These are phyloP conservation scores for Aphodius granarius DNA, from an alignment of 2,888 invertebrate species.

Conservation along the genomic window DNA sequence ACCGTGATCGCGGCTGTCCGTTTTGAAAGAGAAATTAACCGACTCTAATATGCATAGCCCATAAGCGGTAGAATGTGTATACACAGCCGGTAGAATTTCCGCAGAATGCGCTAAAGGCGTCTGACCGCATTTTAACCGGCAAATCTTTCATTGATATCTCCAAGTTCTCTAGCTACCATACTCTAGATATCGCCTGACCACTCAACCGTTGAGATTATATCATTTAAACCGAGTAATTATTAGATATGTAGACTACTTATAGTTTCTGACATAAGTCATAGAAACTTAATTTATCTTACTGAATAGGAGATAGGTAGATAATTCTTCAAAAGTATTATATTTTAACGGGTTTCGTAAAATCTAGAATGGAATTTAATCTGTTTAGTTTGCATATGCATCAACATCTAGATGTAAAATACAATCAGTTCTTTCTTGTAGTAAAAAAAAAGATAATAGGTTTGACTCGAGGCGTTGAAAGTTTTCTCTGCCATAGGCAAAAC, in stretches of 20 bases:
- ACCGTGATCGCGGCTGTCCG: neutral
- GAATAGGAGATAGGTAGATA: neutral
- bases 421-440: no score
- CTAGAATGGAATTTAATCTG: neutral
- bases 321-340: neutral
- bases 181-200: neutral
- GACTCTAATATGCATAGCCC: neutral
- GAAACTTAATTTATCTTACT: neutral
- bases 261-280: neutral
- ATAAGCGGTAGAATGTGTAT: neutral
- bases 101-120: neutral
- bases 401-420: neutral
- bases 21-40: neutral
- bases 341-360: neutral
- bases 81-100: neutral
- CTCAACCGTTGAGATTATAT: neutral
- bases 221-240: neutral
- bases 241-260: no score
- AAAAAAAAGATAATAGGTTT: neutral
- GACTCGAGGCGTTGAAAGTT: neutral
- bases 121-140: neutral
- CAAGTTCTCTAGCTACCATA: neutral
- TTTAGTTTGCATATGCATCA: neutral
- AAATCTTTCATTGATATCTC: neutral
- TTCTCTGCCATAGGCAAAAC: neutral